Evolutionary conservation across 2,113 vertebrate genomes (phyloP).

Genomic region (Sarotherodon lohbergeri): DNA sequence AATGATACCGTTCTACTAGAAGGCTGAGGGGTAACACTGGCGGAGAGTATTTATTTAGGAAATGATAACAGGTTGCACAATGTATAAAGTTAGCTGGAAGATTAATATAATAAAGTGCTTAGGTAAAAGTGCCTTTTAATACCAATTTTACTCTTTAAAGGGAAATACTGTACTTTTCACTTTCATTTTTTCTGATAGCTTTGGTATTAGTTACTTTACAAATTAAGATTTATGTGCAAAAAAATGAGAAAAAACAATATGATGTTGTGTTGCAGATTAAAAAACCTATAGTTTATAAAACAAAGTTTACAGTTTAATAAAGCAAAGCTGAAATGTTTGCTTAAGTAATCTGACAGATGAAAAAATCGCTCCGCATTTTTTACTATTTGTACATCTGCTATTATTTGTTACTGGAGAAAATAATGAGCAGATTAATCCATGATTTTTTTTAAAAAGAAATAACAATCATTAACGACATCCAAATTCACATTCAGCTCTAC

Average conservation of each 20-base stretch:
- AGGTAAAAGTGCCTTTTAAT: neutral
- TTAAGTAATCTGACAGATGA: neutral
- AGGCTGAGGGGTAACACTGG: neutral
- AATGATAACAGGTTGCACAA: neutral
- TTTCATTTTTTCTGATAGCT: neutral
- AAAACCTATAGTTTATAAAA: neutral
- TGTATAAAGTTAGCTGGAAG: neutral
- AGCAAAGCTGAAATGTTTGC: neutral
- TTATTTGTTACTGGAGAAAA: neutral
- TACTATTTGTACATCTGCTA: neutral
- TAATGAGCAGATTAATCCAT: neutral
- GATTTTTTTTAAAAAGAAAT: neutral
- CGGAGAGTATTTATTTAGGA: neutral
- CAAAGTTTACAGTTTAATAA: neutral
- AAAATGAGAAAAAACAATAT: neutral
- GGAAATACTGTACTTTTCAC: neutral
- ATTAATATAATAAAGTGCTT: neutral
- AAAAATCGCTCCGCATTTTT: fast-evolving
- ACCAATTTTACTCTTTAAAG: neutral
- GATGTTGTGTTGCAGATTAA: neutral
- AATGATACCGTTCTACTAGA: neutral
- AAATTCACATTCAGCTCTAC: neutral
- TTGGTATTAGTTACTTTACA: neutral
- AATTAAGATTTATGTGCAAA: neutral
- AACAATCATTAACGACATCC: neutral